Evolutionary conservation across 2,113 vertebrate genomes (phyloP).

Genomic region (Brachypteracias leptosomus): DNA sequence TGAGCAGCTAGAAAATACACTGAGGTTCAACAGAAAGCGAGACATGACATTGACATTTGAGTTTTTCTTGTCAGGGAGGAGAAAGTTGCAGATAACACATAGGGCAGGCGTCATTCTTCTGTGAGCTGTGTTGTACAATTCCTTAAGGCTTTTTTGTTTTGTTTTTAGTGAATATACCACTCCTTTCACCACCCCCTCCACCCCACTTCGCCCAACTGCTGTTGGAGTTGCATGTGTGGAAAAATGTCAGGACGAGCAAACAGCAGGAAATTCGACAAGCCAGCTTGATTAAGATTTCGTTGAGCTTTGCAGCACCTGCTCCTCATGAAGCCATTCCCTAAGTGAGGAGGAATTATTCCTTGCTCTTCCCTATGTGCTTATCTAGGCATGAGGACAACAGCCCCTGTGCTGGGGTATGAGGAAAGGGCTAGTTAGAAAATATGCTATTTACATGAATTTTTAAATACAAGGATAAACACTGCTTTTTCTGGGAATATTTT

Average conservation of each 20-base stretch:
- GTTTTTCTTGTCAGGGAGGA: not conserved
- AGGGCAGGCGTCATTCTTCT: not conserved
- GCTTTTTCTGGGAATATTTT: not conserved
- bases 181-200: too few relatives aligned
- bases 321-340: not conserved
- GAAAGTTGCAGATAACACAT: not conserved
- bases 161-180: not conserved
- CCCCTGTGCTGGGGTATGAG: not conserved
- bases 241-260: not conserved
- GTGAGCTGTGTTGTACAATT: not conserved
- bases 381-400: not conserved
- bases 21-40: not conserved
- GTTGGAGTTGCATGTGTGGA: not conserved
- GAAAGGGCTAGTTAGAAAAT: not conserved
- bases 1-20: not conserved
- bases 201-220: too few relatives aligned
- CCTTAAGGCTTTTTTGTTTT: not conserved
- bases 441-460: not conserved
- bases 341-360: not conserved
- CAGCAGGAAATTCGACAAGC: slow-evolving; percentile 13
- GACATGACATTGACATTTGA: not conserved
- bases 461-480: not conserved
- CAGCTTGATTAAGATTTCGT: not conserved
- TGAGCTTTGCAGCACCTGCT: not conserved
- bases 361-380: not conserved